These are phyloP conservation scores for Aeoliscus strigatus DNA, from an alignment of 2,797 vertebrate genomes.

Conservation along the genomic window DNA sequence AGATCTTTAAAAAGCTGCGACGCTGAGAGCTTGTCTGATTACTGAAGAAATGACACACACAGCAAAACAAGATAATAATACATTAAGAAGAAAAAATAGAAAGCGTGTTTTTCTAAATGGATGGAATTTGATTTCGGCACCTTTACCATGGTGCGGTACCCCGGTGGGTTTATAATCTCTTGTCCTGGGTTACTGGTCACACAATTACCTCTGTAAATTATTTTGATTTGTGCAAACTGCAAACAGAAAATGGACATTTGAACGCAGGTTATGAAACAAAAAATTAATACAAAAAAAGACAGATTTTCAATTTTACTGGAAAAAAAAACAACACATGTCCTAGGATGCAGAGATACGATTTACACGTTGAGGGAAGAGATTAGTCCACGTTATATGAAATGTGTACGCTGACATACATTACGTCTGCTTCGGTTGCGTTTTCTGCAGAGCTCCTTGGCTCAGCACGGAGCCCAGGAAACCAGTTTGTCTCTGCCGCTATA, in stretches of 20 bases:
- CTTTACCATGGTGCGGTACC: conserved; percentile 29
- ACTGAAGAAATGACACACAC: conserved; percentile 44
- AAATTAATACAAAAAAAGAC: background rate
- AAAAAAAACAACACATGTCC: too few relatives aligned
- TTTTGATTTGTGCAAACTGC: conserved; percentile 21
- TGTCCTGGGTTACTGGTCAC: conserved; percentile 11
- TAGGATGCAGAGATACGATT: too few relatives aligned
- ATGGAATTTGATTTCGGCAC: conserved; percentile 49
- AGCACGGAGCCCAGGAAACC: conserved; percentile 64
- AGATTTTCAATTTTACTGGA: too few relatives aligned
- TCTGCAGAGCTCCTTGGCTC: conserved; percentile 53
- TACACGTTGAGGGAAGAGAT: too few relatives aligned
- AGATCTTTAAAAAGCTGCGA: conserved; percentile 36
- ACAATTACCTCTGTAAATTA: conserved; percentile 25
- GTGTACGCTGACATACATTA: conserved; percentile 43
- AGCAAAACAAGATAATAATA: conserved; percentile 43
- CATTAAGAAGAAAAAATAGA: conserved; percentile 42
- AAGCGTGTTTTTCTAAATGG: conserved; percentile 42
- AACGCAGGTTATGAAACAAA: background rate
- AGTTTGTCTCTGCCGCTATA: conserved; percentile 77
- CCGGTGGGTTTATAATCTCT: conserved; percentile 24
- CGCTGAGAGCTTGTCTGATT: conserved; percentile 42
- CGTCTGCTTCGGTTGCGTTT: conserved; percentile 52
- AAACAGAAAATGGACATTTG: conserved; percentile 4
- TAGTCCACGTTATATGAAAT: conserved; percentile 43